Evolutionary conservation across 2,113 vertebrate genomes (phyloP).

Genomic region (Dicrurus megarhynchus): DNA sequence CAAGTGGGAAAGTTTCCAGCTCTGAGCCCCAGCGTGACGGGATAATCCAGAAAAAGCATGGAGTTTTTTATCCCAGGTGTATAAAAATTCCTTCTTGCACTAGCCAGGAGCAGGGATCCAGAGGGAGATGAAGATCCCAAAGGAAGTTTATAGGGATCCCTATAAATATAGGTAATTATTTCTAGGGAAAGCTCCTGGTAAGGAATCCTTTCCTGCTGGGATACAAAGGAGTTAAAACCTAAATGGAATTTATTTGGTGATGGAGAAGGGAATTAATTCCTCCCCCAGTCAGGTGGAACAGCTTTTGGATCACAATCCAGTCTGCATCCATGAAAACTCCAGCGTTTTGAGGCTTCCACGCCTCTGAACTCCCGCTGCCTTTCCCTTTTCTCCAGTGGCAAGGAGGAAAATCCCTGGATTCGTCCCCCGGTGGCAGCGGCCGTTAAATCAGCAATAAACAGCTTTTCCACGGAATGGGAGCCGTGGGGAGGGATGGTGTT

Average conservation of each 20-base stretch:
- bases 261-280: not conserved
- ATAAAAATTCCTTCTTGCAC: not conserved
- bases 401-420: not conserved
- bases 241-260: not conserved
- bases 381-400: not conserved
- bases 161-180: not conserved
- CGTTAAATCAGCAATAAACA: not conserved
- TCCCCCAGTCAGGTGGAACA: rapidly evolving
- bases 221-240: not conserved
- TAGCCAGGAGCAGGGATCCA: not conserved
- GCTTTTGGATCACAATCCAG: not conserved
- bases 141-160: not conserved
- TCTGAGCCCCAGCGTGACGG: not conserved
- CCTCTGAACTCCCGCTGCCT: not conserved
- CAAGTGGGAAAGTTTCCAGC: not conserved
- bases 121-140: not conserved
- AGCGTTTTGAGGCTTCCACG: not conserved
- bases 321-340: rapidly evolving
- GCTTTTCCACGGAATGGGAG: not conserved
- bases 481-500: not conserved
- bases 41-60: rapidly evolving
- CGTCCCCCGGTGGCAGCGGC: not conserved
- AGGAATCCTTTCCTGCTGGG: not conserved
- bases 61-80: not conserved
- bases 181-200: rapidly evolving